Evolutionary conservation across 2,113 vertebrate genomes (phyloP), one percentile per base, ranked within the genome.

Genomic region (Mugil cephalus): DNA sequence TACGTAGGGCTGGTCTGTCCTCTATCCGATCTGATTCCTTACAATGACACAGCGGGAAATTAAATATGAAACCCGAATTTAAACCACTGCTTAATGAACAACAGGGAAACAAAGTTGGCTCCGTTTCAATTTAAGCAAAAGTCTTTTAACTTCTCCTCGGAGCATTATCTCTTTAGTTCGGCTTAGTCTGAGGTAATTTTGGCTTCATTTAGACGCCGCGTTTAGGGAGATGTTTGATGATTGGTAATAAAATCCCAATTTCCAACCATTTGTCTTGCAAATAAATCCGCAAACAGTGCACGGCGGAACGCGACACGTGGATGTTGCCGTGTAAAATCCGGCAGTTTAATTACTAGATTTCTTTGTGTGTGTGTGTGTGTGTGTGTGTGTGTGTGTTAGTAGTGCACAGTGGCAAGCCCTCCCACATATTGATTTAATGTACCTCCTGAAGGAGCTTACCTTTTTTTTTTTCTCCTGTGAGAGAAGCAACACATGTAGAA

Each of bases 1-100:
- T 87, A 85, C 78, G 86, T 84, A 79, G 89, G 89, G 86, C 86
- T 82, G 87, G 85, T 90, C 89, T 86, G 92, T 92, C 89, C 88
- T 82, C 86, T 62, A 78, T 91, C 91, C 88, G 89, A 91, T 91
- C 83, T 85, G 82, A 79, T 80, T 88, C 68, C 82, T 85, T 71
- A 87, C 84, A 89, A 86, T 91, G 90, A 90, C 92, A 92, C 93
- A 93, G 91, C 87, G 72, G 93, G 91, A 92, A 92, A 87, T 92
- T 80, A 89, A 87, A 92, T 91, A 93, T 91, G 91, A 91, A 92
- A 88, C 68, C 24, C 78, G 66, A 89, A 90, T 90, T 87, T 82
- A 87, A 88, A 87, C 84, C 84, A 77, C 80, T 82, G 82, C 73
- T 74, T 88, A 90, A 91, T 83, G 85, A 92, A 92, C 87, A 86